These are phyloP conservation scores for Elephas maximus DNA, from an alignment of 2,113 vertebrate species.

Conservation along the genomic window DNA sequence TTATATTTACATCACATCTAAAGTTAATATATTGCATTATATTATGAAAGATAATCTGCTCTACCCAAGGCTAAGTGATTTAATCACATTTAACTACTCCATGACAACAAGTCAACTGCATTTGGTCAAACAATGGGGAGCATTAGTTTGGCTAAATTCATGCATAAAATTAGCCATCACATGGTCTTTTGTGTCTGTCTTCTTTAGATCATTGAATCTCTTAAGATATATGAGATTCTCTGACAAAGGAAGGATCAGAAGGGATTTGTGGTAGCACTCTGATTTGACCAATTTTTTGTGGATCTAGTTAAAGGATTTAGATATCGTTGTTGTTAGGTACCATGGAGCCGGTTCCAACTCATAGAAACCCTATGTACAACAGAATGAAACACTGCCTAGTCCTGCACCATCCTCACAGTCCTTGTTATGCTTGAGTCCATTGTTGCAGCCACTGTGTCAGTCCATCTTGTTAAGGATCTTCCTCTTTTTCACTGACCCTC, in stretches of 20 bases:
- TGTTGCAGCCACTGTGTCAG: no score
- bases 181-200: background rate
- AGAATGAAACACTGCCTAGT: no score
- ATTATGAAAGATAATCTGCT: background rate
- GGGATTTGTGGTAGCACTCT: background rate
- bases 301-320: background rate
- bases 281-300: background rate
- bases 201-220: background rate
- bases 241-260: background rate
- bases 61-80: background rate
- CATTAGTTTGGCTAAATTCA: background rate
- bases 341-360: no score
- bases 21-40: background rate
- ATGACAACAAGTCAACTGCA: background rate
- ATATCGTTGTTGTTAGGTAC: background rate
- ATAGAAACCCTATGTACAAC: no score
- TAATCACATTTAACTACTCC: background rate
- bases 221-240: slow-evolving; percentile 19
- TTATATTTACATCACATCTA: background rate
- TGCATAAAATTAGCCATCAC: background rate
- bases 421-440: no score
- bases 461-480: no score
- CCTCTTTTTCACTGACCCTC: no score
- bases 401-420: no score
- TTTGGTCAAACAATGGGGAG: background rate